Evolutionary conservation across 1,140 invertebrate genomes (phyloP), one percentile per base, ranked within the genome.

Genomic region (Magallana ariakensis): DNA sequence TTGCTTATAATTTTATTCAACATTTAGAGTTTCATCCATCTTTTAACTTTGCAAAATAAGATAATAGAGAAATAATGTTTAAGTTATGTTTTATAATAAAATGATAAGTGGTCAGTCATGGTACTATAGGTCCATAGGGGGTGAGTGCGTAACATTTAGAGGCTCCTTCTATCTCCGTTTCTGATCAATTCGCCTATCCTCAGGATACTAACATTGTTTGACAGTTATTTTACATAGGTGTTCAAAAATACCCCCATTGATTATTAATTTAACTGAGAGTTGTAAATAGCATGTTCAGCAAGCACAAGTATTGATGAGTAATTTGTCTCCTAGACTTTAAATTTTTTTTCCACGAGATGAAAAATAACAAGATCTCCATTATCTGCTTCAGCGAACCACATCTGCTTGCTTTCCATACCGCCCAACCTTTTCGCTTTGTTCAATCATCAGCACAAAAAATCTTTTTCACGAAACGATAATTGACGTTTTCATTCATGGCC

Each of bases 221-320:
- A 33, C 66, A 33, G 33, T 75, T 75, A 13, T 75, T 75, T 75
- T 19, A 75, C 66, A 75, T 75, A 75, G 66, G 66, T 75, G 19
- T 75, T 75, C 66, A 75, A 75, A 75, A 26, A 19, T 26, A 75
- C 15, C 13, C 33, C 22, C 66, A 75, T 75, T 75, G 66, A 26
- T 75, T 75, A 22, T 19, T 75, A 26, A 19, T 75, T 75, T 75
- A 13, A 75, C 66, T 33, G 22, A 26, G 22, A 26, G 19, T 75
- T 75, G 66, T 75, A 26, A 75, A 75, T 19, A 75, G 66, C 22
- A 75, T 75, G 22, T 75, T 75, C 26, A 26, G 66, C 33, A 75
- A 75, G 66, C 22, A 75, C 22, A 75, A 75, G 66, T 26, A 75
- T 75, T 26, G 66, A 75, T 75, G 66, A 75, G 66, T 75, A 75